These are phyloP conservation scores for Rhyacophila evoluta DNA, from an alignment of 2,888 invertebrate species.

Conservation along the genomic window DNA sequence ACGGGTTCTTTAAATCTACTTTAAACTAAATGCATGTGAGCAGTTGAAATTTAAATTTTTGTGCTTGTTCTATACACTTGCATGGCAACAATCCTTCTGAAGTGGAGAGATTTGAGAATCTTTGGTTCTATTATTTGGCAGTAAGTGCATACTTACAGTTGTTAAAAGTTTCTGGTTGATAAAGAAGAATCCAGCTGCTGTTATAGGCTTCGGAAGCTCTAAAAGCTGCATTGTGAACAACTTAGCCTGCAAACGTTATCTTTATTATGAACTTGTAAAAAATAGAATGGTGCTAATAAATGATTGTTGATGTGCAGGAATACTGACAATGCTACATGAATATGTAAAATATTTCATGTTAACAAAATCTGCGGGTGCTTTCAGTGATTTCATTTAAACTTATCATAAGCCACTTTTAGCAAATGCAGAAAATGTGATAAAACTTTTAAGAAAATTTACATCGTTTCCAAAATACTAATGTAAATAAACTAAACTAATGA, in stretches of 20 bases:
- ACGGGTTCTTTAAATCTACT: no score
- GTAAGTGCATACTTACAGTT: slow-evolving; percentile 16
- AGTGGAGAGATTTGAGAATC: no score
- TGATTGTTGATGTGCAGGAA: background rate
- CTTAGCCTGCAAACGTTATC: background rate
- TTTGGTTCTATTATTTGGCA: no score
- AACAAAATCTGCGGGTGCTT: background rate
- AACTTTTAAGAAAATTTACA: no score
- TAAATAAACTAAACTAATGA: no score
- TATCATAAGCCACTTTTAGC: background rate
- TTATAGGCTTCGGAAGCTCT: background rate
- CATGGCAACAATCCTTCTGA: no score
- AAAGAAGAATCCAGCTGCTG: slow-evolving; percentile 33
- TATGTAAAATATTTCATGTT: background rate
- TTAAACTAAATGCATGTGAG: no score
- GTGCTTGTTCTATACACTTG: no score
- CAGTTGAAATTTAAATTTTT: no score
- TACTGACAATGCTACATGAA: background rate
- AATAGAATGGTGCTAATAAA: background rate
- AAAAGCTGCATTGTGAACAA: slow-evolving; percentile 33
- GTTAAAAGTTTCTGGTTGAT: slow-evolving; percentile 28
- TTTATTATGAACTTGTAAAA: background rate
- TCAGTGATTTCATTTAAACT: background rate
- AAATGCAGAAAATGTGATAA: no score
- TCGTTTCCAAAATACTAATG: no score